Percentiles rank a stretch among this genome's conserved stretches.
Conservation (phyloP, 2,113 vertebrate species). For the Chionomys nivalis region DNA sequence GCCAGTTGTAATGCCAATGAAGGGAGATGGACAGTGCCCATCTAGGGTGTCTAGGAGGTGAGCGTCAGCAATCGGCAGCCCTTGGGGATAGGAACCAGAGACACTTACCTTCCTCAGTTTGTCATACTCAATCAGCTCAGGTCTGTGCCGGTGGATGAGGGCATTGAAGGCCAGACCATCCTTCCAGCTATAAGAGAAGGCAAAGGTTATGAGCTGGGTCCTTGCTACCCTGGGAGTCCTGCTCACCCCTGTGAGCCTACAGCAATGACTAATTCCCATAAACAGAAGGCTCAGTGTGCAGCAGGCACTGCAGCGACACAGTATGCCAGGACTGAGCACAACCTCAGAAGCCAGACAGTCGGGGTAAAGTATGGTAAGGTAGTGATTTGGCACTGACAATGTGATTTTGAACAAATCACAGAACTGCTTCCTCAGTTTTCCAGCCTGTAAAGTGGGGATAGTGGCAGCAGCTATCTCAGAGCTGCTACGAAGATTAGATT, state of each 20-base stretch:
- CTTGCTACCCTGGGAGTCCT: accelerated
- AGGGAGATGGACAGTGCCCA: background rate
- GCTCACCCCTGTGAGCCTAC: accelerated
- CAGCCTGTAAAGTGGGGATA: background rate
- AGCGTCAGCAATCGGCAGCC: background rate
- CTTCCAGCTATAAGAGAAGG: conserved; percentile 91
- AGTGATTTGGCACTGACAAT: background rate
- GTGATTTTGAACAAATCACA: background rate
- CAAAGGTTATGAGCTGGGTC: background rate
- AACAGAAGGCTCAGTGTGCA: background rate
- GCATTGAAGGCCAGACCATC: conserved; percentile 97
- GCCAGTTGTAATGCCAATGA: background rate
- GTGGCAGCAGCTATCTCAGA: background rate
- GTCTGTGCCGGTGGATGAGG: conserved; percentile 95
- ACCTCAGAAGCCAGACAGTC: background rate
- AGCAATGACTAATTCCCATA: background rate
- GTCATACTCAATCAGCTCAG: conserved; percentile 96
- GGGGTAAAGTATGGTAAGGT: background rate
- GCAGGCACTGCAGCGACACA: background rate
- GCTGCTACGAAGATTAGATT: too few species aligned
- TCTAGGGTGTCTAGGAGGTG: background rate
- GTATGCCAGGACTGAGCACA: background rate
- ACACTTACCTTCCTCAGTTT: conserved; percentile 93
- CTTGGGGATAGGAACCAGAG: background rate
- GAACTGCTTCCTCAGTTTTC: background rate